A percentile compares a stretch with the other conserved stretches of the same genome.
These are phyloP conservation scores for Dysidea cf. avara DNA, from an alignment of 37 sponge, comb jelly and placozoan species.

Conservation along the genomic window DNA sequence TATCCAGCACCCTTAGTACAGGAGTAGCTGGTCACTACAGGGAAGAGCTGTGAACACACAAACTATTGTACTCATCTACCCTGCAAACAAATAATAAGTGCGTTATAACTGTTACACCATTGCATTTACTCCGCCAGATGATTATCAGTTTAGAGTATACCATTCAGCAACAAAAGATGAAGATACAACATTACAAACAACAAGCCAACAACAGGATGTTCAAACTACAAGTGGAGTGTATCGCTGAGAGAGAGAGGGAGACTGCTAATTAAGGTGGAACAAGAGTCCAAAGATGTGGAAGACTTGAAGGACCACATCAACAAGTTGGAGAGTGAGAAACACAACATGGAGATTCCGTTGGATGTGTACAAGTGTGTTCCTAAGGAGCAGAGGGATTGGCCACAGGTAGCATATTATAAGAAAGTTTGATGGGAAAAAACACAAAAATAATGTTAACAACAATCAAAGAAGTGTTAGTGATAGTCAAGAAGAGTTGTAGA, in stretches of 20 bases:
- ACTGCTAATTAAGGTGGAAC: not conserved
- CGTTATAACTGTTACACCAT: too few species aligned
- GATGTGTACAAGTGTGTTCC: not conserved
- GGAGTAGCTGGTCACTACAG: too few species aligned
- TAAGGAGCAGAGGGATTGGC: not conserved
- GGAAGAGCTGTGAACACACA: too few species aligned
- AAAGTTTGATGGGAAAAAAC: too few species aligned
- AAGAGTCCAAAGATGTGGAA: not conserved
- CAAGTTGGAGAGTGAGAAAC: conserved; percentile 6
- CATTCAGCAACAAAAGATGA: conserved; percentile 78
- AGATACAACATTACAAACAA: conserved; percentile 67
- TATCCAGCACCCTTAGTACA: too few species aligned
- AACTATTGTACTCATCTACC: too few species aligned
- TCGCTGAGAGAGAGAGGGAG: not conserved
- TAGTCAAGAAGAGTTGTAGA: too few species aligned
- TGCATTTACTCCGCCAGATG: conserved; percentile 63
- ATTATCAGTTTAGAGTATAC: conserved; percentile 57
- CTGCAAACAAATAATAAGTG: too few species aligned
- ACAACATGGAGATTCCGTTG: conserved; percentile 4
- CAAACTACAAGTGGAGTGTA: conserved; percentile 41
- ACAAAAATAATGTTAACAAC: too few species aligned
- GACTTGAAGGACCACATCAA: conserved; percentile 1
- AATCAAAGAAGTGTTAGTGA: too few species aligned
- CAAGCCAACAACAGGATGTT: conserved; percentile 67
- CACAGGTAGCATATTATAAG: too few species aligned